These are phyloP conservation scores for Tachyglossus aculeatus DNA, from an alignment of 2,797 vertebrate genomes.

Conservation along the genomic window DNA sequence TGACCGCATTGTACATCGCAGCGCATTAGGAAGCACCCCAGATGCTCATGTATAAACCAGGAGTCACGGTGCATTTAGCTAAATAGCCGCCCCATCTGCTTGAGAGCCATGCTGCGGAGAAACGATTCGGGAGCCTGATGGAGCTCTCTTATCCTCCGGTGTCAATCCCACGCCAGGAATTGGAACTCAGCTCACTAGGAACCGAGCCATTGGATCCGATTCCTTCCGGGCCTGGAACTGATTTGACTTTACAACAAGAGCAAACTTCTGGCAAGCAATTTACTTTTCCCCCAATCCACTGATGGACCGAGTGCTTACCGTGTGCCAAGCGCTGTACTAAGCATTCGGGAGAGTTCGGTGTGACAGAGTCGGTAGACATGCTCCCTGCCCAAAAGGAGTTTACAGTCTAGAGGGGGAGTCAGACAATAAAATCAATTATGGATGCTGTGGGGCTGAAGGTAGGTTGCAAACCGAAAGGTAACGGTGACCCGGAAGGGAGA, in stretches of 20 bases:
- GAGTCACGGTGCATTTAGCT: slow-evolving; percentile 65
- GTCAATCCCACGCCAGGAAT: slow-evolving; percentile 42
- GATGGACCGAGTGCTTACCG: too few relatives aligned
- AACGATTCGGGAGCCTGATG: slow-evolving; percentile 42
- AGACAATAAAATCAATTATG: too few relatives aligned
- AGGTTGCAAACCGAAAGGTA: too few relatives aligned
- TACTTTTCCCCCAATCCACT: slow-evolving; percentile 30
- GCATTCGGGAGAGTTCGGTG: too few relatives aligned
- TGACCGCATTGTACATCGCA: slow-evolving; percentile 12
- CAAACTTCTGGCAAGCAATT: background rate
- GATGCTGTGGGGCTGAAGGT: too few relatives aligned
- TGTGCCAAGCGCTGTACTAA: too few relatives aligned
- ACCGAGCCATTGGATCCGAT: slow-evolving; percentile 4
- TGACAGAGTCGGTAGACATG: too few relatives aligned
- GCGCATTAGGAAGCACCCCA: slow-evolving; percentile 62
- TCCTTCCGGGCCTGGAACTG: slow-evolving; percentile 21
- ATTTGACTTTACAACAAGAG: background rate
- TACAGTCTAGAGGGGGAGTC: too few relatives aligned
- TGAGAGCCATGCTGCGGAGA: slow-evolving; percentile 31
- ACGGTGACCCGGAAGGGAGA: too few relatives aligned
- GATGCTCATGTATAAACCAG: slow-evolving; percentile 55
- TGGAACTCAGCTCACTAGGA: slow-evolving; percentile 8
- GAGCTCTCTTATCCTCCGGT: slow-evolving; percentile 50
- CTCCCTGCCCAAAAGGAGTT: too few relatives aligned
- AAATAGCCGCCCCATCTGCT: slow-evolving; percentile 66